phyloP scores from a whole-genome alignment of 1,140 invertebrate genomes.

The Heliconius eleuchia region DNA sequence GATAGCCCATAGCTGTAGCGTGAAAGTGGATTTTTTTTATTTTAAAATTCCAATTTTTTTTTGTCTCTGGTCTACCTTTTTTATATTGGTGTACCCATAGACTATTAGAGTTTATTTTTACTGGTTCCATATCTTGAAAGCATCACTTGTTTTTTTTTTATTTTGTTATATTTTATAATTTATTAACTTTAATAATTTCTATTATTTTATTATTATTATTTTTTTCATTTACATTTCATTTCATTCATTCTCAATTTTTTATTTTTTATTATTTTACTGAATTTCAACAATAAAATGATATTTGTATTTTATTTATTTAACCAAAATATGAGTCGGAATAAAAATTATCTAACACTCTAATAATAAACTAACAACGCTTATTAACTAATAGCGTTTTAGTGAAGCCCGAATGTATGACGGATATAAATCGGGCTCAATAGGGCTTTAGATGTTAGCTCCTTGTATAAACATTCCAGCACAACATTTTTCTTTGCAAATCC shows the following conservation, averaged over 20 bases:
- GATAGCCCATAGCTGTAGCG: conserved; percentile 50
- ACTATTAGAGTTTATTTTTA: conserved; percentile 25
- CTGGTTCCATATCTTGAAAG: conserved; percentile 52
- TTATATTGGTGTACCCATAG: conserved; percentile 30
- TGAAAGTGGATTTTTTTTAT: conserved; percentile 39
- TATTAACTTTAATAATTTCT: conserved; percentile 18
- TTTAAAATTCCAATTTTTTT: not conserved
- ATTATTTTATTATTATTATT: conserved; percentile 26
- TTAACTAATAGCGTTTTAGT: conserved; percentile 62
- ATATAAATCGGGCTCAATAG: conserved; percentile 36
- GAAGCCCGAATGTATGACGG: conserved; percentile 41
- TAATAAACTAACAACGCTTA: conserved; percentile 58
- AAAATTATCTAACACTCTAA: conserved; percentile 28
- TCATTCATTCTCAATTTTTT: conserved; percentile 31
- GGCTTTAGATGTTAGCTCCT: conserved; percentile 61
- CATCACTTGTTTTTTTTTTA: conserved; percentile 54
- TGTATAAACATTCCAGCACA: conserved; percentile 44
- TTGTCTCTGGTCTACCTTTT: conserved; percentile 14
- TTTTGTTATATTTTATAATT: conserved; percentile 35
- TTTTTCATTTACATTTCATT: conserved; percentile 44
- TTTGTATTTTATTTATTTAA: conserved; percentile 20
- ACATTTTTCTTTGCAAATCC: conserved; percentile 57
- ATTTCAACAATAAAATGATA: not conserved
- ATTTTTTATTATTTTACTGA: conserved; percentile 11
- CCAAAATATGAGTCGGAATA: not conserved